Conservation (phyloP, 1,140 invertebrate genomes). For the Lycorma delicatula region DNA sequence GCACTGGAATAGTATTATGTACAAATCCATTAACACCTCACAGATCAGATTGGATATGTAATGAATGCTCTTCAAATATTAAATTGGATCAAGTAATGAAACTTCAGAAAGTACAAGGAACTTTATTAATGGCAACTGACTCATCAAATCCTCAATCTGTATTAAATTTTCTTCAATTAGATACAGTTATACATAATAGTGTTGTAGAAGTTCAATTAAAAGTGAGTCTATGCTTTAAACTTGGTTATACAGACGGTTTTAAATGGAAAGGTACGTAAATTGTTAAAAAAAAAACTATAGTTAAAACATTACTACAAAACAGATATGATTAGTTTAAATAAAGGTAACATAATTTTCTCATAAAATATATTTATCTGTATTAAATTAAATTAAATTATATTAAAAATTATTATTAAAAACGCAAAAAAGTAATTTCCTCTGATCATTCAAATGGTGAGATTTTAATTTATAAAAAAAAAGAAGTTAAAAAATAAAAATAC, state of each 20-base stretch:
- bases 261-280: slow-evolving; percentile 27
- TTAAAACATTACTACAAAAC: no score
- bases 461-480: no score
- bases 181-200: slow-evolving; percentile 29
- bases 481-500: no score
- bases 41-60: slow-evolving; percentile 29
- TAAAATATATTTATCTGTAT: no score
- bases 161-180: slow-evolving; percentile 29
- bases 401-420: no score
- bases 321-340: no score
- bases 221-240: neutral
- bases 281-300: no score
- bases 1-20: slow-evolving; percentile 30
- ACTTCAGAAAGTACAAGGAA: slow-evolving; percentile 9
- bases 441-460: no score
- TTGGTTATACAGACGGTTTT: neutral
- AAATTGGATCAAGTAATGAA: slow-evolving; percentile 29
- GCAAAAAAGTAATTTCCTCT: no score
- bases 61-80: slow-evolving; percentile 25
- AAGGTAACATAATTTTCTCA: no score
- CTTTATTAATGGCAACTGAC: neutral
- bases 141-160: neutral
- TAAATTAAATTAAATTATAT: no score
- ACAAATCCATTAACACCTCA: slow-evolving; percentile 23
- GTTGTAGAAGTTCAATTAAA: slow-evolving; percentile 26